Evolutionary conservation across 2,888 invertebrate species (phyloP), one percentile per base, ranked within the genome.

Genomic region (Periphyllus acericola): DNA sequence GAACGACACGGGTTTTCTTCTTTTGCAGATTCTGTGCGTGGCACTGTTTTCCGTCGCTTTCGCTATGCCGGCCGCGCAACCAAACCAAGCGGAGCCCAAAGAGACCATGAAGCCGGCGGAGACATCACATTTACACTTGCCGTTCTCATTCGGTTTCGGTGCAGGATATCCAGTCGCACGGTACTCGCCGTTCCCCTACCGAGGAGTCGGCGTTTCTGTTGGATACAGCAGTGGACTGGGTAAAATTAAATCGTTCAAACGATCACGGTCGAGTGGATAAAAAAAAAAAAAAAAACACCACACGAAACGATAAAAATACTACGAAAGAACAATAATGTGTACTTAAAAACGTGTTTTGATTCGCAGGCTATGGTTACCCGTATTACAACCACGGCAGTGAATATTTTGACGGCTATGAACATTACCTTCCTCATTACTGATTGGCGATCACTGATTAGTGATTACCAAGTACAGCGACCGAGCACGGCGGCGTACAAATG

Each of bases 21-120:
- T 14, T 76, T 46, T 46, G 14, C 17, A 81, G 81, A n/a, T 81
- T 21, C 1, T 84, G 36, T 66, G 40, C 66, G 29, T 40, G 25
- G 76, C 84, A 21, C 3, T 84, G 34, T 66, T 84, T 25, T 55
- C 66, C 11, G 84, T 66, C 1, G 40, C 60, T 5, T 75, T 76
- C 21, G 75, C 75, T 14, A 60, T 84, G 76, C 76, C 83, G 1
- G 6, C 75, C 6, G 60, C 75, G 25, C 36, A 74, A 9, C 46
- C n/a, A 21, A 32, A n/a, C 2, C 21, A 25, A 66, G 74, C 3
- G 36, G 40, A 14, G 1, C 40, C 81, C 9, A 81, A 84, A 29
- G 84, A 84, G 11, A 25, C 60, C 14, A 74, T 84, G 84, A 75
- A 84, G 29, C 19, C 84, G 3, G 84, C 75, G 0, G 84, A 84